Evolutionary conservation across 92 coral and sea anemone species (phyloP), one percentile per base, ranked within the genome.

Genomic region (Actinernus sp.): DNA sequence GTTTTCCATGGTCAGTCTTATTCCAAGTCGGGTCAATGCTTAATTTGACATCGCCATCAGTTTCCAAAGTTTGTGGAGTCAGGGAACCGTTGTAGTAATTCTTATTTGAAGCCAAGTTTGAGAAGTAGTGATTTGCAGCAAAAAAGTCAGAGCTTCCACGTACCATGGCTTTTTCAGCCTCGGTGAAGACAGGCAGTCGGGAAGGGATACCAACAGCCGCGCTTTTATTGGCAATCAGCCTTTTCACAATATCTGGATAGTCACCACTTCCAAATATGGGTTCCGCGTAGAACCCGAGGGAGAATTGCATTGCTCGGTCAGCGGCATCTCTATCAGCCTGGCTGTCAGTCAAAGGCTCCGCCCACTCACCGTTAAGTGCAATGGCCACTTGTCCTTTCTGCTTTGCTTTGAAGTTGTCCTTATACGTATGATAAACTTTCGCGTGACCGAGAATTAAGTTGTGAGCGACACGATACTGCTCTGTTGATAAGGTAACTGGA

Each of bases 251-350:
- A 19, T 88, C 89, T 6, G 96, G 96, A 48, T 80, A 90, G 43
- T 90, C 90, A 2, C 97, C 97, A 24, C 87, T 77, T 24, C 86
- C 81, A 58, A 58, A 90, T 17, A 90, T 56, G 9, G 97, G 97
- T 40, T 90, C 84, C 1, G 97, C 93, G 19, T 65, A 87, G 23
- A 74, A 55, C 39, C 93, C 93, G 23, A 90, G 83, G n/a, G n/a
- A n/a, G n/a, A n/a, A n/a, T n/a, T n/a, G n/a, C n/a, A n/a, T n/a
- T n/a, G n/a, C n/a, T n/a, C n/a, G n/a, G n/a, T n/a, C n/a, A n/a
- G n/a, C n/a, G n/a, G n/a, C n/a, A n/a, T n/a, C n/a, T n/a, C n/a
- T n/a, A n/a, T n/a, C n/a, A n/a, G n/a, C n/a, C n/a, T n/a, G n/a
- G n/a, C n/a, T n/a, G n/a, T n/a, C n/a, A 16, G 68, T 75, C 26